Evolutionary conservation across 2,113 vertebrate species (phyloP).

Genomic region (Sinosuthora webbiana): DNA sequence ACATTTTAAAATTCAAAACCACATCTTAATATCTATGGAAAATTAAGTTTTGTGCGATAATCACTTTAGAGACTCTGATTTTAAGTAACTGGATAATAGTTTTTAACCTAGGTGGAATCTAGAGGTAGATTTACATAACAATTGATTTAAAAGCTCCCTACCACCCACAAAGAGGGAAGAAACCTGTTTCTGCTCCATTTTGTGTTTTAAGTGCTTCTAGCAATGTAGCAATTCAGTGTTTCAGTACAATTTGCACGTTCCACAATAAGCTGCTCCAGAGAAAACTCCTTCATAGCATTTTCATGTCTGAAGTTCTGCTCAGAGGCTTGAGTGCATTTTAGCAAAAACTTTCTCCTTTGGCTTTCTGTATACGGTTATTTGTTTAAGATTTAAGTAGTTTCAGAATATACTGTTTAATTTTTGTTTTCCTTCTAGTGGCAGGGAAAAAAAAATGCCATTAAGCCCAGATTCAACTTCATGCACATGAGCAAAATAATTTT

Average conservation of each 20-base stretch:
- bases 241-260: slow-evolving; percentile 18
- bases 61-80: not conserved
- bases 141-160: slow-evolving; percentile 32
- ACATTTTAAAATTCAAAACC: not conserved
- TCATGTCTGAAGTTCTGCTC: not conserved
- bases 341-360: not conserved
- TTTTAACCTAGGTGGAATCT: slow-evolving; percentile 26
- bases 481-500: not conserved
- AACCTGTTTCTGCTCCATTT: slow-evolving; percentile 6
- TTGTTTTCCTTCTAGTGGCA: not conserved
- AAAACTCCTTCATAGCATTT: not conserved
- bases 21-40: not conserved
- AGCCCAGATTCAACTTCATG: not conserved
- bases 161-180: not conserved
- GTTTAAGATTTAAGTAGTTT: not conserved
- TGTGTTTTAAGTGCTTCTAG: slow-evolving; percentile 37
- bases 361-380: not conserved
- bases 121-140: slow-evolving; percentile 42
- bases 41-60: not conserved
- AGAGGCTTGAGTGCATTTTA: not conserved
- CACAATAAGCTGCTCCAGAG: not conserved
- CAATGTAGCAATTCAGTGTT: slow-evolving; percentile 10
- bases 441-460: not conserved
- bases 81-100: slow-evolving; percentile 34
- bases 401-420: not conserved